These are phyloP conservation scores for Spermophilus dauricus DNA, from an alignment of 2,113 vertebrate species.

Conservation along the genomic window DNA sequence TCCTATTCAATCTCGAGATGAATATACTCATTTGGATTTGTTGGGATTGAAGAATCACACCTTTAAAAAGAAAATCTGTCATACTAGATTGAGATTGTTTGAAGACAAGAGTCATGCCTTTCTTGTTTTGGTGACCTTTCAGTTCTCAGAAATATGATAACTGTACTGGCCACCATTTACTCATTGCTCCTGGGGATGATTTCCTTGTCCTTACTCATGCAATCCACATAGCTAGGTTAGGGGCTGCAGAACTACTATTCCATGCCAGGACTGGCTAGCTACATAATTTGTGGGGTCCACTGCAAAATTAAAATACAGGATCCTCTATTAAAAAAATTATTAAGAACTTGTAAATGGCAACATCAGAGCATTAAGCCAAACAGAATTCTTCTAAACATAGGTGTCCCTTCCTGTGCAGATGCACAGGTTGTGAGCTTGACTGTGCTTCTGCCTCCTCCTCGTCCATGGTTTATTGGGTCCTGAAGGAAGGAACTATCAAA, in stretches of 20 bases:
- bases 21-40: conserved; percentile 35
- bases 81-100: background rate
- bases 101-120: background rate
- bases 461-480: background rate
- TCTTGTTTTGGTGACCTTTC: background rate
- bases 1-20: background rate
- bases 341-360: background rate
- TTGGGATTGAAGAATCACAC: background rate
- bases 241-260: background rate
- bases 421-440: background rate
- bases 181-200: background rate
- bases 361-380: background rate
- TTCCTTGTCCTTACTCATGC: background rate
- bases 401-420: background rate
- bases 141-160: background rate
- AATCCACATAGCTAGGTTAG: background rate
- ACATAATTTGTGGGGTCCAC: background rate
- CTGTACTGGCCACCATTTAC: background rate
- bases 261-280: background rate
- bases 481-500: background rate
- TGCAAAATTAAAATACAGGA: conserved; percentile 15
- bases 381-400: background rate
- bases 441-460: background rate
- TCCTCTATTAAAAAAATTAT: background rate
- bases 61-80: background rate